Base-by-base conservation (phyloP, 1,140 invertebrate genomes). In the Ceratina japonica region DNA sequence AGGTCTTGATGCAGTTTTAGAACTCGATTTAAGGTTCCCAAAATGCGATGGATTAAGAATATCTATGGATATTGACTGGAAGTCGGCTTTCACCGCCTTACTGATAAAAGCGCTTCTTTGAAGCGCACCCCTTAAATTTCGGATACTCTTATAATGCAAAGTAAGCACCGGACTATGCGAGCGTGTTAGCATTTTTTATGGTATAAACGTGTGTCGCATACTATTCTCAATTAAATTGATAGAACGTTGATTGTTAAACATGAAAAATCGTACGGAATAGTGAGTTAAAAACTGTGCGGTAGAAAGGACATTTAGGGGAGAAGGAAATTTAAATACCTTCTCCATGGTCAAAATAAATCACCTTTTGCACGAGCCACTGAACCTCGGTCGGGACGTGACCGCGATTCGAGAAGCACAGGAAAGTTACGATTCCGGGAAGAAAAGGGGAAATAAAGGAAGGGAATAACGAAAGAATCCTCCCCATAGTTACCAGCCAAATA, bases 301-400 rank as follows among this genome's bases (percentile, higher is more conserved):
- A 70, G 51, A 71, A n/a, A 27, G 15, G 62, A 71, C 20, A n/a
- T 20, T 1, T 37, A 7, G 37, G 37, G 16, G 13, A n/a, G 20
- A 15, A 44, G 59, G n/a, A 63, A 27, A 72, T 78, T 37, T 64
- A 72, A 78, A 77, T 77, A 71, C 49, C 27, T 49, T 54, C 59
- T 63, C 63, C 75, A 63, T 72, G 58, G 49, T 56, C 20, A 51
- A 72, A 51, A 78, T 72, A 78, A 78, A 72, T 78, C 66, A 71
- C 27, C 31, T 61, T 78, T 78, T 64, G 49, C 49, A 78, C 75
- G 68, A 72, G 62, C 59, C 68, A 49, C 31, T 64, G 75, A 72
- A 72, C 75, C 37, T 77, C 63, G 16, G 59, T 52, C 27, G 49
- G 51, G 71, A 72, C 75, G 68, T 78, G 75, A 78, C 75, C 75